Evolutionary conservation across 2,888 invertebrate genomes (phyloP).

Genomic region (Mellilla xanthometata): DNA sequence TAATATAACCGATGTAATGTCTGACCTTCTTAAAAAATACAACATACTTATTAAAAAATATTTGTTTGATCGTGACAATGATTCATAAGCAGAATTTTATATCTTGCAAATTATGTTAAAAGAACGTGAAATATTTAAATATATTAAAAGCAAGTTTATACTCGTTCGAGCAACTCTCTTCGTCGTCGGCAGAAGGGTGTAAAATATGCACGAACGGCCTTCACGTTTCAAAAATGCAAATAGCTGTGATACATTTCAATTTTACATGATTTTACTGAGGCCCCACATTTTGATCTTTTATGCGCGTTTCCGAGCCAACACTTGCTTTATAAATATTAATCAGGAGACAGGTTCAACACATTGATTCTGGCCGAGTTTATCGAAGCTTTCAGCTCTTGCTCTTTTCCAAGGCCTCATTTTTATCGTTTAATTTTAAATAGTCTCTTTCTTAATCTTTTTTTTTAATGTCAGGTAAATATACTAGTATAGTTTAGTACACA

Average conservation of each 20-base stretch:
- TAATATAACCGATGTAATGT: no score
- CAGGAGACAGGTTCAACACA: neutral
- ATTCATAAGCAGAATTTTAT: no score
- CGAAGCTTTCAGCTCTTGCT: no score
- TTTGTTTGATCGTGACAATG: no score
- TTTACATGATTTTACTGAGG: conserved; percentile 20
- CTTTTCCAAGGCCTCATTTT: no score
- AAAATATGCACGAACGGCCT: conserved; percentile 27
- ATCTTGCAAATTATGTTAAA: neutral
- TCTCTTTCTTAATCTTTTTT: no score
- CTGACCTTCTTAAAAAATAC: no score
- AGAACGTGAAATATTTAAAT: conserved; percentile 9
- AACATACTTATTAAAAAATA: no score
- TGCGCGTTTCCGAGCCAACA: neutral
- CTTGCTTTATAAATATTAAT: conserved; percentile 1
- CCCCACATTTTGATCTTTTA: neutral
- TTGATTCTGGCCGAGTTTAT: neutral
- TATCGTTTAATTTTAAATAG: no score
- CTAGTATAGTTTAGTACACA: no score
- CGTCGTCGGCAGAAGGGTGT: conserved; percentile 5
- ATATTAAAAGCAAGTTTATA: conserved; percentile 12
- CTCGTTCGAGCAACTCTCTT: conserved; percentile 9
- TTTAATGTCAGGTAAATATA: no score
- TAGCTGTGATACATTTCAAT: conserved; percentile 30
- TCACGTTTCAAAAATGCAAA: conserved; percentile 37